A percentile compares a stretch with the other conserved stretches of the same genome.
Evolutionary conservation across 2,797 vertebrate genomes (phyloP).

Genomic region (Pseudochirops corinnae): DNA sequence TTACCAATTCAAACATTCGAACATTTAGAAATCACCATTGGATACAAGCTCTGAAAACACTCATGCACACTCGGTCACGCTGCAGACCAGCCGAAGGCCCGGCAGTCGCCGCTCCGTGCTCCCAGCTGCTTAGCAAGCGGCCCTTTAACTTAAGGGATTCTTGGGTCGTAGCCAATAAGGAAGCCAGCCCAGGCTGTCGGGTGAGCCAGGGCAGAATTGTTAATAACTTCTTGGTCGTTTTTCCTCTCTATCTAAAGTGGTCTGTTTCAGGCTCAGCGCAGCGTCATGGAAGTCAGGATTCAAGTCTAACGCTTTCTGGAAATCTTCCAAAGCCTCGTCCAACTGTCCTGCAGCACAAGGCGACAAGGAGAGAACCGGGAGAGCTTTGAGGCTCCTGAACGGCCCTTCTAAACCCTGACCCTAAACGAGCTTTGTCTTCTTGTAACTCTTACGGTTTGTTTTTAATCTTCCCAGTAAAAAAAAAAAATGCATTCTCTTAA

Average conservation of each 20-base stretch:
- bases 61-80: constrained; percentile 18
- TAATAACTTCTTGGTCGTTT: constrained; percentile 84
- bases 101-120: not conserved
- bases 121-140: constrained; percentile 25
- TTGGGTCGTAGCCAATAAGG: constrained; percentile 33
- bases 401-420: not conserved
- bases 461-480: not conserved
- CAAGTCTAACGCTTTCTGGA: constrained; percentile 91
- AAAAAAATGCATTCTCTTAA: constrained; percentile 41
- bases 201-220: constrained; percentile 43
- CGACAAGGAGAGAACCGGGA: constrained; percentile 24
- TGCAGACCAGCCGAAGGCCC: constrained; percentile 44
- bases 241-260: constrained; percentile 91
- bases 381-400: constrained; percentile 24
- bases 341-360: constrained; percentile 89
- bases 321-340: constrained; percentile 93
- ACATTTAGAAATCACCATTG: constrained; percentile 49
- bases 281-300: constrained; percentile 95
- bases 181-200: not conserved
- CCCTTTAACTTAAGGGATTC: not conserved
- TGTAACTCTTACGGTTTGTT: not conserved
- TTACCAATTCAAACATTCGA: not conserved
- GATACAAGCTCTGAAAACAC: constrained; percentile 13
- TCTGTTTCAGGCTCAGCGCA: constrained; percentile 91
- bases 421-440: constrained; percentile 20